A percentile compares a stretch with the other conserved stretches of the same genome.
phyloP scores from a whole-genome alignment of 2,797 vertebrate genomes.

The Smutsia temminckii region DNA sequence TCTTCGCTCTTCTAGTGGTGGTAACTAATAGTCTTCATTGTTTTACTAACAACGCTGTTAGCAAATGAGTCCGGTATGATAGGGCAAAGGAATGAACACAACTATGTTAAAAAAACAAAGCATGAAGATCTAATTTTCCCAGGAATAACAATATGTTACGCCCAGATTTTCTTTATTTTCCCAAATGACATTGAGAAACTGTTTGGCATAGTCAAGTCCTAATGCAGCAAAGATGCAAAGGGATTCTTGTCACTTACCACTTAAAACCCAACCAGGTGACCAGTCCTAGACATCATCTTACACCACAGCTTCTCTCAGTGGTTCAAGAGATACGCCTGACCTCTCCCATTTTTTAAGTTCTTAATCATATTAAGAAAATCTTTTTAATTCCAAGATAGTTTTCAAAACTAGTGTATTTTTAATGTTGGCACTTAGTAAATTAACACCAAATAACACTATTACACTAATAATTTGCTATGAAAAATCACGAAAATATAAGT shows the following conservation, averaged over 20 bases:
- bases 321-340: neutral
- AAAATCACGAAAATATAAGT: neutral
- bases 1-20: neutral
- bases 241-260: neutral
- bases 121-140: neutral
- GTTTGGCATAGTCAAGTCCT: neutral
- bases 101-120: slow-evolving; percentile 2
- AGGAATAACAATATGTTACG: neutral
- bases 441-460: neutral
- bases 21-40: neutral
- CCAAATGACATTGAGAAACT: neutral
- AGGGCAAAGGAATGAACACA: neutral
- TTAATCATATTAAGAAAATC: neutral
- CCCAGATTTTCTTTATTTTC: slow-evolving; percentile 29
- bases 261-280: neutral
- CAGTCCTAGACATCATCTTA: neutral
- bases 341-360: neutral
- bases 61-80: neutral
- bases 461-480: neutral
- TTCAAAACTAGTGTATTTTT: neutral
- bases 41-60: neutral
- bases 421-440: neutral
- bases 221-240: neutral
- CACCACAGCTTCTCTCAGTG: neutral
- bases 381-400: neutral